Percentiles rank a stretch among this genome's conserved stretches.
phyloP scores from a whole-genome alignment of 2,888 invertebrate genomes.

The Ennomos fuscantarius region DNA sequence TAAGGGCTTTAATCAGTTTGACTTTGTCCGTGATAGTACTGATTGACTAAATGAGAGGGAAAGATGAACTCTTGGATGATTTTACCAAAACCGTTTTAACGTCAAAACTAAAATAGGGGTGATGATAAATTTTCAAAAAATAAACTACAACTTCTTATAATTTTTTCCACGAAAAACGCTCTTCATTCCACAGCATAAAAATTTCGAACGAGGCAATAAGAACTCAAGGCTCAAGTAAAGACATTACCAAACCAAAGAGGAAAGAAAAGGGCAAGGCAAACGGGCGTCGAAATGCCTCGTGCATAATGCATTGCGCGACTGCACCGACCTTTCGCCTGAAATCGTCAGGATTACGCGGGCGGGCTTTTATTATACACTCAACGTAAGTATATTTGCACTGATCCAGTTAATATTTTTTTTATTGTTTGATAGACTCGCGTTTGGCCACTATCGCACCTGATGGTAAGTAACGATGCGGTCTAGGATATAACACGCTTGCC shows the following conservation, averaged over 20 bases:
- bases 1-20: too few species aligned
- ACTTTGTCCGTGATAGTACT: too few species aligned
- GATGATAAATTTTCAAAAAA: too few species aligned
- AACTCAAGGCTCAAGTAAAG: slow-evolving; percentile 20
- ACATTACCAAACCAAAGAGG: slow-evolving; percentile 41
- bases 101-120: too few species aligned
- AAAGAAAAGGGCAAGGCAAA: slow-evolving; percentile 47
- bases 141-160: too few species aligned
- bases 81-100: too few species aligned
- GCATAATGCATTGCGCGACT: slow-evolving; percentile 71
- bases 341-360: slow-evolving; percentile 25
- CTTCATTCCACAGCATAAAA: slow-evolving; percentile 9
- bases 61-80: too few species aligned
- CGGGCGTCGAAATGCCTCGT: slow-evolving; percentile 67
- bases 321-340: slow-evolving; percentile 56
- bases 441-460: too few species aligned
- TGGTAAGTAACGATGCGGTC: too few species aligned
- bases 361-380: slow-evolving; percentile 5
- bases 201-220: slow-evolving; percentile 17
- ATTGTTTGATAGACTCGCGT: too few species aligned
- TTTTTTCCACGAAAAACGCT: neutral
- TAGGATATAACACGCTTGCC: too few species aligned
- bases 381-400: slow-evolving; percentile 2
- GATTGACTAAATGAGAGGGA: too few species aligned
- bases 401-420: slow-evolving; percentile 4